These are phyloP conservation scores for Neogale vison DNA, from an alignment of 2,113 vertebrate species.

Conservation along the genomic window DNA sequence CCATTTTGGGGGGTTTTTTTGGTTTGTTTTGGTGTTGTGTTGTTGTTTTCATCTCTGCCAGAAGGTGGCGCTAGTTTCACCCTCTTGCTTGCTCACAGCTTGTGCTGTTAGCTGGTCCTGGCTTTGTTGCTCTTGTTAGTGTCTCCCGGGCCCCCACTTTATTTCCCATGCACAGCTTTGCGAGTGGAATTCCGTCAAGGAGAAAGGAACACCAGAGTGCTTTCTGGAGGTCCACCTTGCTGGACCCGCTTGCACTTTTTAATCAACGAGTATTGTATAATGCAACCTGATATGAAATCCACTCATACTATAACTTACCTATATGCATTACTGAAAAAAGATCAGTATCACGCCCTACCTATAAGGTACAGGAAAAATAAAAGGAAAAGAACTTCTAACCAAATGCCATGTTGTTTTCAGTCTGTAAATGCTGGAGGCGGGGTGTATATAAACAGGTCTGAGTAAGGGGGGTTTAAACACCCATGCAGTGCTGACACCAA, in stretches of 20 bases:
- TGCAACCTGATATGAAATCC: background rate
- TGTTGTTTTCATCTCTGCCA: background rate
- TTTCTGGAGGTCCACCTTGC: background rate
- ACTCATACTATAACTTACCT: background rate
- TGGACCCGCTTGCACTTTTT: background rate
- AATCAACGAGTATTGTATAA: background rate
- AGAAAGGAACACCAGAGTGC: background rate
- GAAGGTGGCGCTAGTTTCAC: background rate
- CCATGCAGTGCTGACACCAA: background rate
- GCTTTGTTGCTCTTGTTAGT: background rate
- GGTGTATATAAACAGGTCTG: background rate
- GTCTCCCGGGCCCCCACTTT: too few relatives aligned
- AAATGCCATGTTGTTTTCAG: background rate
- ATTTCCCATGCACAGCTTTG: background rate
- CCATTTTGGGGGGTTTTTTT: background rate
- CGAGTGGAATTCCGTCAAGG: background rate
- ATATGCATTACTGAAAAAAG: background rate
- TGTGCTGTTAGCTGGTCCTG: background rate
- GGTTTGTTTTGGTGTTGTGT: background rate
- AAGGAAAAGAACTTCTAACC: background rate
- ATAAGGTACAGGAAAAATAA: background rate
- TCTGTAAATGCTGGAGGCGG: background rate
- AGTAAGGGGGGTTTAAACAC: background rate
- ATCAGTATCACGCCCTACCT: background rate
- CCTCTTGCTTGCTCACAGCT: background rate